phyloP scores from a whole-genome alignment of 2,113 vertebrate species.

The Cebus imitator region DNA sequence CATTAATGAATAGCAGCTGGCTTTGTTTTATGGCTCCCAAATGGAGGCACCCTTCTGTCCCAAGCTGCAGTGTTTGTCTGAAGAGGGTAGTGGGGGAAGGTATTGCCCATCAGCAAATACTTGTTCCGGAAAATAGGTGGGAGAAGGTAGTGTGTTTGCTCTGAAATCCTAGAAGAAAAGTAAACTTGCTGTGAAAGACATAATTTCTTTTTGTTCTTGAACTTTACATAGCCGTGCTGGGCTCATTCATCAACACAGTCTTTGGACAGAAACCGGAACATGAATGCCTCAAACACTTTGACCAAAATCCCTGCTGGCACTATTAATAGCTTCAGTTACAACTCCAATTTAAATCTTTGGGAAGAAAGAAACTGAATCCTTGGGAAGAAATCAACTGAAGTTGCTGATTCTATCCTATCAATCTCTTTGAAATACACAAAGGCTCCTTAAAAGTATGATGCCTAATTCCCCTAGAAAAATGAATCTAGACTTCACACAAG shows the following conservation, averaged over 20 bases:
- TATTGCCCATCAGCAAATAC: slow-evolving; percentile 24
- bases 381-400: slow-evolving; percentile 1
- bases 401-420: not conserved
- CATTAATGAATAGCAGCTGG: slow-evolving; percentile 29
- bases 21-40: not conserved
- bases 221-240: slow-evolving; percentile 37
- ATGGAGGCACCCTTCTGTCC: slow-evolving; percentile 4
- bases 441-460: not conserved
- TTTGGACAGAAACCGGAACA: not conserved
- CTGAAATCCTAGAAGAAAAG: slow-evolving; percentile 76
- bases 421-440: not conserved
- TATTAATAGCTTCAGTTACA: not conserved
- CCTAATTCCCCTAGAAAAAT: slow-evolving; percentile 30
- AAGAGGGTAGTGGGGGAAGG: slow-evolving; percentile 13
- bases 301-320: slow-evolving; percentile 30
- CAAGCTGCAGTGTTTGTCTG: slow-evolving; percentile 34
- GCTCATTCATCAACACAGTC: slow-evolving; percentile 29
- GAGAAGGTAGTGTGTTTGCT: slow-evolving; percentile 59
- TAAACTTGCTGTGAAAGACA: slow-evolving; percentile 67
- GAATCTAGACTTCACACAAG: not conserved
- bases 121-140: slow-evolving; percentile 70
- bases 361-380: slow-evolving; percentile 15
- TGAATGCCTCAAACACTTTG: not conserved
- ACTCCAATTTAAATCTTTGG: not conserved
- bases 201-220: slow-evolving; percentile 75